Evolutionary conservation across 2,797 vertebrate species (phyloP).

Genomic region (Xyrichtys novacula): DNA sequence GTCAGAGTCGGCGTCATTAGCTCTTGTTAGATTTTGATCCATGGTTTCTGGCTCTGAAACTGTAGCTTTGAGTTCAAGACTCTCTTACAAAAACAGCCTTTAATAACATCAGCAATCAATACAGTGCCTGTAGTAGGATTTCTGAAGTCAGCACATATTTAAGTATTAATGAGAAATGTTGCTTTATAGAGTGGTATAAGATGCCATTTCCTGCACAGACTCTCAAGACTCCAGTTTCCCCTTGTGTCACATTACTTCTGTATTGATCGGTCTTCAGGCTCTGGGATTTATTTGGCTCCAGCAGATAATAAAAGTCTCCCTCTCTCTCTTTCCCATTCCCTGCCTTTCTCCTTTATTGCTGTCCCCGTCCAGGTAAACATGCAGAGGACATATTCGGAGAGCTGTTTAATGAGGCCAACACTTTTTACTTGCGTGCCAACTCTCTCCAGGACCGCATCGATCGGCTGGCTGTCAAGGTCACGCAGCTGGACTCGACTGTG

Average conservation of each 20-base stretch:
- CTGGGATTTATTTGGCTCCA: conserved; percentile 46
- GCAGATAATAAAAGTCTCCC: conserved; percentile 47
- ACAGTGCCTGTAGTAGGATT: conserved; percentile 1
- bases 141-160: conserved; percentile 23
- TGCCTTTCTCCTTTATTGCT: neutral
- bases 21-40: neutral
- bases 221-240: conserved; percentile 38
- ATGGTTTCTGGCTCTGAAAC: neutral
- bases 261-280: conserved; percentile 58
- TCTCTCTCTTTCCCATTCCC: conserved; percentile 36
- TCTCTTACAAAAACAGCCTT: neutral
- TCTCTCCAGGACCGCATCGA: conserved; percentile 98
- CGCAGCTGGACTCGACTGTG: conserved; percentile 98
- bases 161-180: conserved; percentile 52
- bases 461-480: conserved; percentile 98
- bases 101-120: conserved; percentile 4
- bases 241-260: conserved; percentile 62
- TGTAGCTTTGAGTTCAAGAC: neutral
- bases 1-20: neutral
- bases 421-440: conserved; percentile 96
- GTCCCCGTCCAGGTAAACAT: conserved; percentile 90
- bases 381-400: conserved; percentile 99
- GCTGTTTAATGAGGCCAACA: conserved; percentile 97
- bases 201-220: conserved; percentile 57
- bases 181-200: conserved; percentile 36